Conservation (phyloP, 2,888 invertebrate genomes). For the Copidosoma aretas region DNA sequence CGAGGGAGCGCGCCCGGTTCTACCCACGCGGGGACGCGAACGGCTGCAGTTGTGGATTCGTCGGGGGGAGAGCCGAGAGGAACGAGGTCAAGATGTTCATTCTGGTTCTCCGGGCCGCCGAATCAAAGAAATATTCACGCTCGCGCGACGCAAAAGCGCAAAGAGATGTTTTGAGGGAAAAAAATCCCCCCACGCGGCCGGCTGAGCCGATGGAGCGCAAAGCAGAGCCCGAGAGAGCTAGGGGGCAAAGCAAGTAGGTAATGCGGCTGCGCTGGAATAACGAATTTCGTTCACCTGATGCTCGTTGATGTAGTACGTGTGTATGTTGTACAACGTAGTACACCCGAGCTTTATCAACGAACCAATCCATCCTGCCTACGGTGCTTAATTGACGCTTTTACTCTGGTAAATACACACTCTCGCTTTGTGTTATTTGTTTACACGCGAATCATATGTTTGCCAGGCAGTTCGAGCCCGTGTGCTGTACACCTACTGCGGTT, state of each 20-base stretch:
- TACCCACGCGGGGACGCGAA: neutral
- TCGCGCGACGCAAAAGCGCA: too few relatives aligned
- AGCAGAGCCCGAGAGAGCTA: neutral
- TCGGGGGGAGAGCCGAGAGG: neutral
- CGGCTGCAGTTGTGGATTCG: neutral
- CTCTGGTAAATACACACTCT: neutral
- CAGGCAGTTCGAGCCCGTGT: too few relatives aligned
- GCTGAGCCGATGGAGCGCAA: neutral
- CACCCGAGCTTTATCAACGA: neutral
- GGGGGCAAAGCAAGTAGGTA: slow-evolving; percentile 18
- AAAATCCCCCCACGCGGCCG: neutral
- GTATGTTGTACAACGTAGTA: neutral
- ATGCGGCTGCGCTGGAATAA: slow-evolving; percentile 58
- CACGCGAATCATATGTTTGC: too few relatives aligned
- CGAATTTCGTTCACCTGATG: slow-evolving; percentile 48
- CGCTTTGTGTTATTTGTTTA: neutral
- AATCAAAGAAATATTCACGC: too few relatives aligned
- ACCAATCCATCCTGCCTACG: neutral
- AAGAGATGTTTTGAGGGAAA: too few relatives aligned
- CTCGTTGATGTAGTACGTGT: too few relatives aligned
- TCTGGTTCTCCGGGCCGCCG: too few relatives aligned
- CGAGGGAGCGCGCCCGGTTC: too few relatives aligned
- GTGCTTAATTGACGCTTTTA: slow-evolving; percentile 28
- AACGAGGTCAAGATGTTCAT: slow-evolving; percentile 20
- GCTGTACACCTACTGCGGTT: too few relatives aligned